Evolutionary conservation across 2,113 vertebrate genomes (phyloP), one percentile per base, ranked within the genome.

Genomic region (Tylochromis polylepis): DNA sequence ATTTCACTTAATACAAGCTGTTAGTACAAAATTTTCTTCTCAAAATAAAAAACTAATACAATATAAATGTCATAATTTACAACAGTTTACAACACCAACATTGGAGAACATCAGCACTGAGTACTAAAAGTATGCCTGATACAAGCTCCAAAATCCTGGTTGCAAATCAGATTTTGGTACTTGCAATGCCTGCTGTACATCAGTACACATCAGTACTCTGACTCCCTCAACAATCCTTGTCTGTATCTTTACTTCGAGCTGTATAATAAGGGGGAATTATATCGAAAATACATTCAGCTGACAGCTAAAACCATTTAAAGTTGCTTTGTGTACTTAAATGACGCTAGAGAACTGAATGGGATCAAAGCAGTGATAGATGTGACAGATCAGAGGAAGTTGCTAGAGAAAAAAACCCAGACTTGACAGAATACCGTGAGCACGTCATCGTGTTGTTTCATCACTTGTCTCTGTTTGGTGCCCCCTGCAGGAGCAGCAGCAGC

Each of bases 401-500:
- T 31, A 31, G 43, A 31, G 16, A 77, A 77, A 24, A 56, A 36
- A 1, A 0, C 34, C 20, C 49, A 55, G 49, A 16, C 18, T 55
- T 22, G 20, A 79, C 75, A 79, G 75, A n/a, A 79, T 36, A 7
- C 3, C 0, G 5, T 79, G 57, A 2, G 15, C 5, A 15, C 12
- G 16, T 77, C 27, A 53, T 77, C 8, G 3, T 79, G 38, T 78
- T 59, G 38, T 34, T 15, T 4, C 57, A 59, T 20, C 31, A 12
- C 70, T 16, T 49, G 2, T n/a, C 8, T 72, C 15, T 82, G 12
- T 85, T 14, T 7, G 86, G 75, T 29, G 49, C 84, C 88, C 82
- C 85, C 81, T 92, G 60, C 92, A 98, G 98, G 98, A 98, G 93
- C 97, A 98, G 93, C 97, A 96, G 43, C 96, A 96, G 79, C 96